Percentiles rank a stretch among this genome's conserved stretches.
These are phyloP conservation scores for Cariama cristata DNA, from an alignment of 2,113 vertebrate genomes.

Conservation along the genomic window DNA sequence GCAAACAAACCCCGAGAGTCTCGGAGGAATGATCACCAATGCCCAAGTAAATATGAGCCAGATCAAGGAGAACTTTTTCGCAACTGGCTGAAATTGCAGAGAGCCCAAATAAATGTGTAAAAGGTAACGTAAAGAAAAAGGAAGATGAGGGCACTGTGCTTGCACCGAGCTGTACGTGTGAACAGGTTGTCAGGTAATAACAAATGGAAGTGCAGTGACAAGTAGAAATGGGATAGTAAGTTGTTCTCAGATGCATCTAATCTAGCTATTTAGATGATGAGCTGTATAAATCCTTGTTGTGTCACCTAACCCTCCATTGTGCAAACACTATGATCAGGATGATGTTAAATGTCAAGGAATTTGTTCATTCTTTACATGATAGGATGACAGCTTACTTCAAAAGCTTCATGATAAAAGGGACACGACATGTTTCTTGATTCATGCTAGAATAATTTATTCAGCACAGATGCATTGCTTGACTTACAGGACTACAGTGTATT, in stretches of 20 bases:
- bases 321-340: neutral
- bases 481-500: neutral
- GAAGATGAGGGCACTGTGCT: neutral
- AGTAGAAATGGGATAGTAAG: neutral
- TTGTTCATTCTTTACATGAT: neutral
- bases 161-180: neutral
- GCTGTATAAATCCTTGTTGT: constrained; percentile 4
- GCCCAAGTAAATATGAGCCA: neutral
- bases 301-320: neutral
- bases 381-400: neutral
- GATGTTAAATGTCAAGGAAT: neutral
- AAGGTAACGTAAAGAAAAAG: neutral
- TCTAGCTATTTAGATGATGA: neutral
- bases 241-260: neutral
- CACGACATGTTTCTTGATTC: neutral
- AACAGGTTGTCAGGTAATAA: neutral
- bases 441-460: neutral
- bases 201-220: neutral
- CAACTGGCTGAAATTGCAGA: neutral
- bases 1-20: neutral
- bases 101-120: neutral
- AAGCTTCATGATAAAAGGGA: neutral
- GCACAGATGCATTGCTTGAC: neutral
- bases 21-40: neutral
- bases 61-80: neutral